Evolutionary conservation across 2,797 vertebrate species (phyloP).

Genomic region (Hephaestus fuliginosus): DNA sequence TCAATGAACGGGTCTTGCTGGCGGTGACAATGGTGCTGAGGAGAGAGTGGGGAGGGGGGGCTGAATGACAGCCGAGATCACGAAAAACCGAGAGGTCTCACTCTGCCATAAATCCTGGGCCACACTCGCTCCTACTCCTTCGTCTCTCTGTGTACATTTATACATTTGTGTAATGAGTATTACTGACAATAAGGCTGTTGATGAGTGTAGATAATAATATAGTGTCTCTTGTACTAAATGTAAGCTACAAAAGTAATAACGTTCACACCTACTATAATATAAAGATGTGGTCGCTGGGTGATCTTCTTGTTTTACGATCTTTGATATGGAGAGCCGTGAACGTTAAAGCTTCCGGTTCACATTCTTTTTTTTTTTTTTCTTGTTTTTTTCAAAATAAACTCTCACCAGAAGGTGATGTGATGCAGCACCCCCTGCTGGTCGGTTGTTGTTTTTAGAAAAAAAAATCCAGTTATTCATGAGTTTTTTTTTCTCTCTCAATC

Average conservation of each 20-base stretch:
- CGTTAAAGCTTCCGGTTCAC: conserved; percentile 59
- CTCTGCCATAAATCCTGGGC: conserved; percentile 25
- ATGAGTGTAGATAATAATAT: too few relatives aligned
- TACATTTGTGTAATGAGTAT: too few relatives aligned
- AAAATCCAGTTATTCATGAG: neutral
- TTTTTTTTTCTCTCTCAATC: neutral
- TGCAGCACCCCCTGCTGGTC: conserved; percentile 32
- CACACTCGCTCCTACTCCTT: neutral
- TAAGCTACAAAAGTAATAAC: too few relatives aligned
- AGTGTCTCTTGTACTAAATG: too few relatives aligned
- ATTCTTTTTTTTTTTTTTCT: neutral
- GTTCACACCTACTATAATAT: too few relatives aligned
- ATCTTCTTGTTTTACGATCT: conserved; percentile 38
- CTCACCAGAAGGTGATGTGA: fast-evolving
- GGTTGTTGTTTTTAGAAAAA: neutral
- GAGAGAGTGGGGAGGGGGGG: conserved; percentile 21
- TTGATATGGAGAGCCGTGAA: neutral
- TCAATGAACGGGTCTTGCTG: conserved; percentile 7
- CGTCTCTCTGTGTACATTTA: neutral
- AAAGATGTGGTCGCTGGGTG: neutral
- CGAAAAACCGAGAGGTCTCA: neutral
- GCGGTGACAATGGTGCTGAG: conserved; percentile 1
- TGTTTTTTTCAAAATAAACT: conserved; percentile 43
- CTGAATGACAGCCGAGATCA: neutral
- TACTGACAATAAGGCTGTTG: too few relatives aligned